These are phyloP conservation scores for Bettongia penicillata DNA, from an alignment of 2,113 vertebrate species.

Conservation along the genomic window DNA sequence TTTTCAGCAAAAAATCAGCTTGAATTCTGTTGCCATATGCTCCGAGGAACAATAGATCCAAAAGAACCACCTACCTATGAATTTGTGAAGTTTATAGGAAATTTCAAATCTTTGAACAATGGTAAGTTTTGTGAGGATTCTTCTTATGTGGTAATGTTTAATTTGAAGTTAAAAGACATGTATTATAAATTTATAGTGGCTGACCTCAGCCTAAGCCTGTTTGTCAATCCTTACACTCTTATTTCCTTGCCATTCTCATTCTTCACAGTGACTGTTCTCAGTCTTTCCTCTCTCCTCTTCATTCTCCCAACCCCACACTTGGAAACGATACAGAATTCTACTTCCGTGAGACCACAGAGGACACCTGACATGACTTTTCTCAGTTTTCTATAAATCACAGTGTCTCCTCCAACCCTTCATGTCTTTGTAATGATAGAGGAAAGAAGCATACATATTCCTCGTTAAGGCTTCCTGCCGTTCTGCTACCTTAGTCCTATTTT, in stretches of 20 bases:
- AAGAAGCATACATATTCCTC: not conserved
- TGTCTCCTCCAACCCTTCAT: not conserved
- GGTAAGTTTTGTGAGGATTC: slow-evolving; percentile 85
- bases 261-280: not conserved
- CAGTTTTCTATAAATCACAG: not conserved
- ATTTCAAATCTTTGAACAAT: slow-evolving; percentile 97
- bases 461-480: not conserved
- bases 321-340: not conserved
- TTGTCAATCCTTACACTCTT: not conserved
- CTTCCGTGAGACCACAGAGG: not conserved
- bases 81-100: slow-evolving; percentile 98
- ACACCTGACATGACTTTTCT: not conserved
- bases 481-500: not conserved
- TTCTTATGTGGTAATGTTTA: slow-evolving; percentile 48
- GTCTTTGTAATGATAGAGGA: not conserved
- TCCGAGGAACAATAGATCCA: slow-evolving; percentile 95
- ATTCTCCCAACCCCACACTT: not conserved
- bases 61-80: slow-evolving; percentile 96
- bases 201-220: not conserved
- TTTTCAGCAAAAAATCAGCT: slow-evolving; percentile 95
- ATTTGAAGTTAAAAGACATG: slow-evolving; percentile 4
- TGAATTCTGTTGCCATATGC: slow-evolving; percentile 99
- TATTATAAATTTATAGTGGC: not conserved
- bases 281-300: not conserved
- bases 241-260: not conserved